A percentile compares a stretch with the other conserved stretches of the same genome.
phyloP scores from a whole-genome alignment of 2,797 vertebrate species.

The Pipistrellus kuhlii region DNA sequence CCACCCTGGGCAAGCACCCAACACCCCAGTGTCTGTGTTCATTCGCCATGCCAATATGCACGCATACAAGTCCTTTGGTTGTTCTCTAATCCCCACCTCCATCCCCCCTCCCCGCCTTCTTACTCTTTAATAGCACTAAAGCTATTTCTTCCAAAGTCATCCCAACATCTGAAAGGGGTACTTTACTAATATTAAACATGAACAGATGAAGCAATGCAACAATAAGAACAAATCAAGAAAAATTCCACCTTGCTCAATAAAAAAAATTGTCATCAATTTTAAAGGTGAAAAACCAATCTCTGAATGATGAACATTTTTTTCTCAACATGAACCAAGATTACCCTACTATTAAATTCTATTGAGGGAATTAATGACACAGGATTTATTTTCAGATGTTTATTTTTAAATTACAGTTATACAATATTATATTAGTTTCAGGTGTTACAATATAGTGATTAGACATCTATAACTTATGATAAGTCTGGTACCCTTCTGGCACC shows the following conservation, averaged over 20 bases:
- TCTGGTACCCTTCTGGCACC: background rate
- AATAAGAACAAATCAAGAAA: slow-evolving; percentile 3
- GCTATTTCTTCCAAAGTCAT: background rate
- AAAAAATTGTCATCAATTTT: background rate
- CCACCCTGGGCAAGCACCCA: too few species aligned
- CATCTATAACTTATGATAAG: background rate
- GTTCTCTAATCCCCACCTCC: too few species aligned
- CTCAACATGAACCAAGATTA: background rate
- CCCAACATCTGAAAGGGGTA: background rate
- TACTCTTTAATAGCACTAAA: background rate
- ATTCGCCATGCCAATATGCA: too few species aligned
- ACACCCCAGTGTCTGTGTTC: too few species aligned
- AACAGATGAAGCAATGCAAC: background rate
- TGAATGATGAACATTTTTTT: background rate
- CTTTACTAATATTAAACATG: slow-evolving; percentile 8
- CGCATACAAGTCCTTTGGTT: too few species aligned
- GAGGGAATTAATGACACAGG: background rate
- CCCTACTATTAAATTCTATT: background rate
- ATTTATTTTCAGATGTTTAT: background rate
- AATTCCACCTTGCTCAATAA: background rate
- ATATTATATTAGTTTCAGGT: background rate
- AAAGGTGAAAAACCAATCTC: background rate
- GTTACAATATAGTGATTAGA: background rate
- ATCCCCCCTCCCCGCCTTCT: background rate
- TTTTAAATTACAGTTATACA: background rate